These are phyloP conservation scores for Anomalospiza imberbis DNA, from an alignment of 2,797 vertebrate species.

Conservation along the genomic window DNA sequence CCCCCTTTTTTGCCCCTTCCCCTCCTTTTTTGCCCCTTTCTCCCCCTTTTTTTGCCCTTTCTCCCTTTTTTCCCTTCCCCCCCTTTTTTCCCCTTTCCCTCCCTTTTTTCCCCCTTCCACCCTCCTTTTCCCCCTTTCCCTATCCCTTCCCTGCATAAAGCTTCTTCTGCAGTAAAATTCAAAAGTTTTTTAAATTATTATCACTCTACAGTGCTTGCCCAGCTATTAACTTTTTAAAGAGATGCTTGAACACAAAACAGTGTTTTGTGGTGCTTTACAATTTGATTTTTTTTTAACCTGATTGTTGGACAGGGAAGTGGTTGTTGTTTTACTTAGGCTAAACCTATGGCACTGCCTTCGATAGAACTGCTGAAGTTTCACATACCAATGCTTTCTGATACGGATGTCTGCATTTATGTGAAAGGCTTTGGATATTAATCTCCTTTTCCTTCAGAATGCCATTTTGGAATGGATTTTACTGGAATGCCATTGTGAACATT, in stretches of 20 bases:
- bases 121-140: background rate
- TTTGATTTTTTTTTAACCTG: background rate
- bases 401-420: background rate
- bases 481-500: background rate
- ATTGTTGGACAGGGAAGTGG: background rate
- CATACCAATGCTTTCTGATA: background rate
- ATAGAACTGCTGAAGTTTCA: background rate
- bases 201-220: background rate
- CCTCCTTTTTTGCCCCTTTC: fast-evolving
- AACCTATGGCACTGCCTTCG: background rate
- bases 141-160: background rate
- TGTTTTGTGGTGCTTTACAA: background rate
- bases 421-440: background rate
- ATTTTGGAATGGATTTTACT: background rate
- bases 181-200: background rate
- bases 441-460: background rate
- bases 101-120: too few species aligned
- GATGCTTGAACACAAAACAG: background rate
- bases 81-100: fast-evolving
- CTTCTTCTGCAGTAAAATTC: background rate
- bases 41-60: too few species aligned
- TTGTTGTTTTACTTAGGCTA: background rate
- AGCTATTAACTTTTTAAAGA: background rate
- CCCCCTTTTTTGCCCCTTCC: too few species aligned
- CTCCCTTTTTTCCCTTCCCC: too few species aligned